Percentiles rank a stretch among this genome's conserved stretches.
Evolutionary conservation across 2,113 vertebrate species (phyloP).

Genomic region (Crotalus helleri): DNA sequence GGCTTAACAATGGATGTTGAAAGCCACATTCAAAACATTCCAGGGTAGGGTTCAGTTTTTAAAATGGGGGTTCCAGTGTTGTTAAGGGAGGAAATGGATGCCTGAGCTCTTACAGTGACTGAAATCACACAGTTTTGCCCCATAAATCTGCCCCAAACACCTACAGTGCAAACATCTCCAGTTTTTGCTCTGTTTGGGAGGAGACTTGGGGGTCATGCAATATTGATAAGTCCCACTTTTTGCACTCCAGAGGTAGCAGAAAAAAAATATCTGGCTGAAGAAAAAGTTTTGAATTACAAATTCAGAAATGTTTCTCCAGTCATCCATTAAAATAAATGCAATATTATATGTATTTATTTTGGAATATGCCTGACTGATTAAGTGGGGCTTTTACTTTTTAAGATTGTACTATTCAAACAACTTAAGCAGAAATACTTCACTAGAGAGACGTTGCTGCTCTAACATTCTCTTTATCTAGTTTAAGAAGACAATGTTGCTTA

Average conservation of each 20-base stretch:
- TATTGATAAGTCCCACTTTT: not conserved
- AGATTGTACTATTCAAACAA: not conserved
- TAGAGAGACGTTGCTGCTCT: not conserved
- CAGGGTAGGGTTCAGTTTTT: not conserved
- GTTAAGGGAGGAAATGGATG: not conserved
- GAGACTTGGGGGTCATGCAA: not conserved
- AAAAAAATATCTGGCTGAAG: not conserved
- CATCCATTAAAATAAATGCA: not conserved
- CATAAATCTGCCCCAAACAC: not conserved
- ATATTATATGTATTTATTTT: not conserved
- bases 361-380: not conserved
- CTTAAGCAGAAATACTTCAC: not conserved
- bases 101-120: not conserved
- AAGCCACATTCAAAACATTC: not conserved
- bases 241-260: not conserved
- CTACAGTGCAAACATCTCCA: not conserved
- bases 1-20: not conserved
- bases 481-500: not conserved
- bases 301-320: not conserved
- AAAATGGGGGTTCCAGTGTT: not conserved
- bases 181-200: not conserved
- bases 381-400: not conserved
- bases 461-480: not conserved
- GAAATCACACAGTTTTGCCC: not conserved
- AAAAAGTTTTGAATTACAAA: not conserved